Percentiles rank a stretch among this genome's conserved stretches.
These are phyloP conservation scores for Acleris literana DNA, from an alignment of 2,888 invertebrate genomes.

Conservation along the genomic window DNA sequence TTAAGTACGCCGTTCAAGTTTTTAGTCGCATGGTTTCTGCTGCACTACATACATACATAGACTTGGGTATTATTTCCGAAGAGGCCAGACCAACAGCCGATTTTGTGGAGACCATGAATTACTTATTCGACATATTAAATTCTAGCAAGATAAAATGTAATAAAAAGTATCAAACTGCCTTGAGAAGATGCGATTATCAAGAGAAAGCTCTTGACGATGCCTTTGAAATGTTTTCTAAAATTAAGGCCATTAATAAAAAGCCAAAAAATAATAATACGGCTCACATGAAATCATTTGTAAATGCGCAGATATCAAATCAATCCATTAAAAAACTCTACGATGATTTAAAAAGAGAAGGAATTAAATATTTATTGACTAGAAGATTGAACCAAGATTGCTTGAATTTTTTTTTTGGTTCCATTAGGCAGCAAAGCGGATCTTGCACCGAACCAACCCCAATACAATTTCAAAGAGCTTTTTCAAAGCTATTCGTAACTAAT, in stretches of 20 bases:
- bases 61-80: constrained; percentile 23
- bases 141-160: constrained; percentile 28
- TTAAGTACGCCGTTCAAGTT: constrained; percentile 31
- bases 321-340: constrained; percentile 28
- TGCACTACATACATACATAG: constrained; percentile 30
- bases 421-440: constrained; percentile 31
- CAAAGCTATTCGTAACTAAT: constrained; percentile 32
- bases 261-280: constrained; percentile 27
- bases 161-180: constrained; percentile 33
- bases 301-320: constrained; percentile 34
- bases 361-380: constrained; percentile 26
- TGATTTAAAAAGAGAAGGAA: constrained; percentile 32
- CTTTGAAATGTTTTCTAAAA: not conserved
- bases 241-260: constrained; percentile 22
- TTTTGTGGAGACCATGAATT: constrained; percentile 32
- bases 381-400: constrained; percentile 33
- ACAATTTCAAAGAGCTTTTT: constrained; percentile 36
- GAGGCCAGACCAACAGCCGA: constrained; percentile 36
- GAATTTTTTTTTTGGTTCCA: constrained; percentile 17
- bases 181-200: constrained; percentile 22
- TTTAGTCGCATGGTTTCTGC: constrained; percentile 36
- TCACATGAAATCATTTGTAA: constrained; percentile 30
- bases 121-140: constrained; percentile 38
- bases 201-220: constrained; percentile 22
- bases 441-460: constrained; percentile 32